A percentile compares a stretch with the other conserved stretches of the same genome.
Evolutionary conservation across 2,113 vertebrate genomes (phyloP).

Genomic region (Myotis brandtii): DNA sequence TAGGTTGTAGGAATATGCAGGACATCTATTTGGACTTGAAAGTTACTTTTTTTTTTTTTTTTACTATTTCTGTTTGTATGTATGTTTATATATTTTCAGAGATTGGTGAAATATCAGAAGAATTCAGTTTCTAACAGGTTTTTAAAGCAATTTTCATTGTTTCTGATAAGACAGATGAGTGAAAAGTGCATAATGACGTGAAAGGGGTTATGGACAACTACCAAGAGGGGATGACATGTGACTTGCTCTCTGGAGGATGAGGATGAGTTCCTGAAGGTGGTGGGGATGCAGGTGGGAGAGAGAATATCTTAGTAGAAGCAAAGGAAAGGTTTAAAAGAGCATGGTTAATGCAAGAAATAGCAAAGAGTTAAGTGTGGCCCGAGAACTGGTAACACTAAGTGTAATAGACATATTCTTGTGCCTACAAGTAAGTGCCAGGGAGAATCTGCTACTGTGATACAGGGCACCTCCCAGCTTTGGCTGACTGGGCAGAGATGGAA

Average conservation of each 20-base stretch:
- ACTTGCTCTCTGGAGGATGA: neutral
- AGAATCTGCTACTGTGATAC: neutral
- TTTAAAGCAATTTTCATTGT: neutral
- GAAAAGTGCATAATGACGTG: neutral
- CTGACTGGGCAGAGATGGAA: neutral
- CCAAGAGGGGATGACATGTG: neutral
- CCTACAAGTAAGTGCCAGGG: too few relatives aligned
- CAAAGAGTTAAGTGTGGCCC: neutral
- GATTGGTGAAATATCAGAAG: neutral
- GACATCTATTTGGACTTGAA: neutral
- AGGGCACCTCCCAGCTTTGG: neutral
- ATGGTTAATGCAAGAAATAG: neutral
- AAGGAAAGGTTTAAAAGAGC: neutral
- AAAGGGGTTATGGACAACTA: neutral
- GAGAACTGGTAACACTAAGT: neutral
- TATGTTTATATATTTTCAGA: neutral
- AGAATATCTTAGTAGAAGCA: neutral
- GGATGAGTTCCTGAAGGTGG: neutral
- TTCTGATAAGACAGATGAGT: neutral
- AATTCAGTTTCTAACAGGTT: conserved; percentile 1
- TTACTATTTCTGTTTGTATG: neutral
- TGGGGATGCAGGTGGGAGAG: neutral
- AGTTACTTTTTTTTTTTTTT: neutral
- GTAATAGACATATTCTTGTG: neutral
- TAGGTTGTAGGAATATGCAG: neutral